Evolutionary conservation across 2,888 invertebrate genomes (phyloP), one percentile per base, ranked within the genome.

Genomic region (Blomia tropicalis): DNA sequence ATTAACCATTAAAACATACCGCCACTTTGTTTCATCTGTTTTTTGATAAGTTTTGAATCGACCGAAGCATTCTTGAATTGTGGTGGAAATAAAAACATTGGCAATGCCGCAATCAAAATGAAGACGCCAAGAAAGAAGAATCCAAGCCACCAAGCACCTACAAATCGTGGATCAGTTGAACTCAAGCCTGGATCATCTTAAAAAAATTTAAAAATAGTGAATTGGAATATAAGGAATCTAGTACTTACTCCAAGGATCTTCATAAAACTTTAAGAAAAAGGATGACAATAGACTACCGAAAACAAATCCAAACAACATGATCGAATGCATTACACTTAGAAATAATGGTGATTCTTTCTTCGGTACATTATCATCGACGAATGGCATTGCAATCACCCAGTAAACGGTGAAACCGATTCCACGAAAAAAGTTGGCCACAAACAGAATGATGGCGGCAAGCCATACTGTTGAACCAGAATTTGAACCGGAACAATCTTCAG

Each of bases 281-380:
- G 41, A 41, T 14, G 14, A 41, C 14, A 41, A n/a, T 41, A 41
- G 14, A 17, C 14, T 14, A n/a, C n/a, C n/a, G 41, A 14, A 41
- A n/a, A n/a, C 41, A 41, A n/a, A n/a, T 14, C 41, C 41, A 41
- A 41, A 14, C 41, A 41, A 14, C 41, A 41, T 14, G 14, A 41
- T n/a, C 41, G 41, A 17, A 14, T 41, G 41, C 41, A 41, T 41
- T 4, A 64, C 63, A 63, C 67, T 64, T 11, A 67, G 58, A 63
- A 67, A 67, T 22, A 67, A 2, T 1, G 68, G 64, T 2, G 66
- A 65, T 61, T 68, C 58, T 43, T 65, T 66, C 62, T 67, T 66
- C 25, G 32, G 64, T 2, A 65, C 60, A 43, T 68, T 67, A 47
- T 68, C 66, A 43, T 66, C 67, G 14, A 67, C 47, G n/a, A 66